Base-by-base conservation (phyloP, 2,888 invertebrate genomes). In the Rapana venosa region DNA sequence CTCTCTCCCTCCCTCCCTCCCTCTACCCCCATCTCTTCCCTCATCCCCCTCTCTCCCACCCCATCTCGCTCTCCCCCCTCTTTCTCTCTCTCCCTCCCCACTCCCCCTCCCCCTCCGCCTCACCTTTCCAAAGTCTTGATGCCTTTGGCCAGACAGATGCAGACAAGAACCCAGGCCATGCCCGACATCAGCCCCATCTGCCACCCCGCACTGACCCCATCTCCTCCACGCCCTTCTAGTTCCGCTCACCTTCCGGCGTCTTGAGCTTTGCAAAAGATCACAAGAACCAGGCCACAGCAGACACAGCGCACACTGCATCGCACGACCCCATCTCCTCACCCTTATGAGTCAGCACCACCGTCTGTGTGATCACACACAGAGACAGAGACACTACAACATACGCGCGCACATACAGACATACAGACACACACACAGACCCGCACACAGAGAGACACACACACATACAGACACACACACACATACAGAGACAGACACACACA, bases 111-210 rank as follows among this genome's bases (percentile, higher is more conserved):
- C 15, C 15, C 61, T 61, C 22, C 13, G 6, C 13, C 77, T 79
- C 92, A 95, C 96, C 94, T 96, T 96, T 88, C 96, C 96, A 83
- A 95, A 15, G 95, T 95, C 92, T 96, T 96, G 90, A 96, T 95
- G 32, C 96, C 96, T 89, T 94, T 95, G 61, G 94, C 93, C 4
- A 96, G 93, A 92, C 96, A 96, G 58, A 95, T 86, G 70, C 94
- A 94, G 13, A 96, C 96, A 4, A 96, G 91, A 0, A 94, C 83
- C 98, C 98, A 98, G 90, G 98, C 98, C 89, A 97, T n/a, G 96
- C 1, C 98, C 98, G 97, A 95, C 98, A 98, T n/a, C 6, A 97
- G 96, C 6, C 98, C 98, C 96, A 98, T 97, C 90, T 97, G 97
- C 96, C 97, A 97, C 61, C 94, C 61, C 94, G 94, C 2, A 96